Percentiles rank a stretch among this genome's conserved stretches.
These are phyloP conservation scores for Arizona elegans DNA, from an alignment of 2,113 vertebrate species.

Conservation along the genomic window DNA sequence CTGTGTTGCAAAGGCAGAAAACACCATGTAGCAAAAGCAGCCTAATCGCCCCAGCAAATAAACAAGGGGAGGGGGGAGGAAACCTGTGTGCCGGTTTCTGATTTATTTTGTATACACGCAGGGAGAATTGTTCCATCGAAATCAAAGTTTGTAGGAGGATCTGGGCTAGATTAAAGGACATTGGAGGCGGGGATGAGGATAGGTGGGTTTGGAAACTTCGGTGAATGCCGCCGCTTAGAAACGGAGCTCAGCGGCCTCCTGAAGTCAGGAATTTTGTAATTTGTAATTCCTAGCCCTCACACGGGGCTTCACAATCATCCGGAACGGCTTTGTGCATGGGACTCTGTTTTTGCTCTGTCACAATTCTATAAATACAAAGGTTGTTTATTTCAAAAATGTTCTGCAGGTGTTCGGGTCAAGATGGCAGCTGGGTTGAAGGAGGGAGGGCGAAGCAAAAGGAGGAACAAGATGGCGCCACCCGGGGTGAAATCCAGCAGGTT, in stretches of 20 bases:
- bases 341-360: neutral
- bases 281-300: neutral
- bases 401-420: neutral
- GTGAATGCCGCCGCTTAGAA: neutral
- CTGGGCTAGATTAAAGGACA: neutral
- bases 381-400: neutral
- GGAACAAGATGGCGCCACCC: neutral
- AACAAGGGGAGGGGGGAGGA: neutral
- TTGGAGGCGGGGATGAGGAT: neutral
- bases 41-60: constrained; percentile 45
- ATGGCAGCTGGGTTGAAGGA: neutral
- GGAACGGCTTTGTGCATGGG: neutral
- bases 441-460: neutral
- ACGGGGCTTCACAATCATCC: neutral
- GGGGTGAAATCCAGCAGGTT: too few species aligned
- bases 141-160: neutral
- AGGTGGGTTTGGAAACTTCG: neutral
- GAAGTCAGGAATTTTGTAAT: neutral
- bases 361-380: neutral
- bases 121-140: constrained; percentile 12
- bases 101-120: constrained; percentile 32
- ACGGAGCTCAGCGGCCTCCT: neutral
- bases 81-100: constrained; percentile 12
- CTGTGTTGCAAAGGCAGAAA: constrained; percentile 50
- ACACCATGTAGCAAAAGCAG: constrained; percentile 36